phyloP scores from a whole-genome alignment of 2,113 vertebrate genomes.

The Heloderma charlesbogerti region DNA sequence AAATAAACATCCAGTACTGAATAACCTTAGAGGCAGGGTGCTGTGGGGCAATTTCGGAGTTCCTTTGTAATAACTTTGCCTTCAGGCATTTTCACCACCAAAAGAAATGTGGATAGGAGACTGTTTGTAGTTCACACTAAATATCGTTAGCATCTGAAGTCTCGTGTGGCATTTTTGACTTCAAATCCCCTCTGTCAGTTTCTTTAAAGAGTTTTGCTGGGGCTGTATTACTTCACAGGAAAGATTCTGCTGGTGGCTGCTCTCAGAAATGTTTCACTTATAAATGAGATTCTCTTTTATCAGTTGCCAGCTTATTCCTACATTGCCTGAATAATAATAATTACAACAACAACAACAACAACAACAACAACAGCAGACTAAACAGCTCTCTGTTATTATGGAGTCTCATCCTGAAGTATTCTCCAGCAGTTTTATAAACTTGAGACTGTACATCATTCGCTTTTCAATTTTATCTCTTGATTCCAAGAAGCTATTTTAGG shows the following conservation, averaged over 20 bases:
- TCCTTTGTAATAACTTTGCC: slow-evolving; percentile 41
- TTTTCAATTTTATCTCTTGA: neutral
- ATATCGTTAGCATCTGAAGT: slow-evolving; percentile 19
- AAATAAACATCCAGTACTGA: slow-evolving; percentile 8
- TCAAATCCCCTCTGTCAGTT: slow-evolving; percentile 37
- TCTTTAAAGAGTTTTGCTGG: slow-evolving; percentile 43
- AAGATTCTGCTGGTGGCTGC: slow-evolving; percentile 1
- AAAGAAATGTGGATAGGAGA: slow-evolving; percentile 36
- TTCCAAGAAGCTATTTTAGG: slow-evolving; percentile 24
- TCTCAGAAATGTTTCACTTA: slow-evolving; percentile 32
- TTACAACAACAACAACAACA: neutral
- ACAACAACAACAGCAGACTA: neutral
- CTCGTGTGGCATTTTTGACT: slow-evolving; percentile 33
- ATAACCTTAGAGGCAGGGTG: neutral
- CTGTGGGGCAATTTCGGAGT: slow-evolving; percentile 22
- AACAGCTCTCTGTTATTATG: slow-evolving; percentile 6
- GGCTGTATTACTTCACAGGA: slow-evolving; percentile 32
- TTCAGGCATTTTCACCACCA: slow-evolving; percentile 41
- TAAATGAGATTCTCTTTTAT: slow-evolving; percentile 47
- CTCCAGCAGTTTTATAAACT: slow-evolving; percentile 27
- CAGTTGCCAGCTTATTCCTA: slow-evolving; percentile 3
- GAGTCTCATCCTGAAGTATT: slow-evolving; percentile 36
- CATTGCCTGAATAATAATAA: slow-evolving; percentile 6
- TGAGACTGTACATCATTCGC: neutral
- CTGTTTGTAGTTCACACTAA: slow-evolving; percentile 39